Conservation (phyloP, 2,797 vertebrate genomes). For the Anniella stebbinsi region DNA sequence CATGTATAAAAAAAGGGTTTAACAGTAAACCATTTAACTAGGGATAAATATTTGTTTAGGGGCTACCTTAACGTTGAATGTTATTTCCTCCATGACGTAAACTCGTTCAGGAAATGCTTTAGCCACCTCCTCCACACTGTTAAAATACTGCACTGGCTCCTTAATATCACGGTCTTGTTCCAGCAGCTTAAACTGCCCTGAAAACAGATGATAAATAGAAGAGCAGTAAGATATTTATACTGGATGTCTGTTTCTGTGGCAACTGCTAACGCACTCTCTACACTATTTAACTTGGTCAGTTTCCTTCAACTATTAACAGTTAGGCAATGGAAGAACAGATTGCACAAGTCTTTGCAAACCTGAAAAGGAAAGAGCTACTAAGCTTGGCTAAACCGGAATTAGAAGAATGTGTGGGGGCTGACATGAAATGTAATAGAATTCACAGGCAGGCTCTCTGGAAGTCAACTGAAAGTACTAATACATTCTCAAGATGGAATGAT, state of each 20-base stretch:
- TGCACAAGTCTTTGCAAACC: constrained; percentile 50
- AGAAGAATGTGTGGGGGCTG: constrained; percentile 46
- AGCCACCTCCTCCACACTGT: constrained; percentile 99
- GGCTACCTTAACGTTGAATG: constrained; percentile 98
- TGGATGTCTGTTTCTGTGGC: constrained; percentile 76
- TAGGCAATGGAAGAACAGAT: constrained; percentile 48
- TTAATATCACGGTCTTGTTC: constrained; percentile 99
- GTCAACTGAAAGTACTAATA: constrained; percentile 15
- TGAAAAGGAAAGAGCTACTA: constrained; percentile 47
- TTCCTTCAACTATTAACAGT: constrained; percentile 61
- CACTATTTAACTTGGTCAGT: constrained; percentile 48
- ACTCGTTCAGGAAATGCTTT: constrained; percentile 99
- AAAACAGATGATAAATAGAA: constrained; percentile 78
- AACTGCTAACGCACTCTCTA: constrained; percentile 64
- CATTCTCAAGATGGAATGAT: constrained; percentile 34
- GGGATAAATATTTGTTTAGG: constrained; percentile 78
- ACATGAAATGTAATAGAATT: constrained; percentile 51
- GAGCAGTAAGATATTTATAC: constrained; percentile 78
- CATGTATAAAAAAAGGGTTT: constrained; percentile 46
- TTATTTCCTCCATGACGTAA: constrained; percentile 99
- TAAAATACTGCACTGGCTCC: constrained; percentile 98
- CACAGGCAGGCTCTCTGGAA: constrained; percentile 52
- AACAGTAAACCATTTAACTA: constrained; percentile 67
- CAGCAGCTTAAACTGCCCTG: constrained; percentile 98
- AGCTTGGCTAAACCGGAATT: constrained; percentile 38